Base-by-base conservation (phyloP, 2,113 vertebrate genomes). In the Neolamprologus fasciatus region DNA sequence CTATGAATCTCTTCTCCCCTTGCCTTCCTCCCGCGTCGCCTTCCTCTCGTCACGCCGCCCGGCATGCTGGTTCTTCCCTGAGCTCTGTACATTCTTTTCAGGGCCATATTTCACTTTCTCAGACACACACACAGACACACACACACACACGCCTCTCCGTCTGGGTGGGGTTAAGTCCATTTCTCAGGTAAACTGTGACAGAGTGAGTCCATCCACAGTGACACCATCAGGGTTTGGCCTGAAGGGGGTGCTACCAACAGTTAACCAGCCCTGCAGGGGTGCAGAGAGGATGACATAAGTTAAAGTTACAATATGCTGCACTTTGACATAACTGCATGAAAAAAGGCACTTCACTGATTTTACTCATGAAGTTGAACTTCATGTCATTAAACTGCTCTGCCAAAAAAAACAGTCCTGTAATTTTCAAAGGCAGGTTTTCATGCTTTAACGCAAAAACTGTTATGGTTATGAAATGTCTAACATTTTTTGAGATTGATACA, bases 251-350 rank as follows among this genome's bases (percentile, higher is more conserved):
- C 91, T 89, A 90, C 90, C 54, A 54, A 50, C 85, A 16, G 83
- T 93, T 96, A 96, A 91, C 96, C 96, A 94, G 96, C 95, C 89
- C 96, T 96, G 91, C 54, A 37, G 86, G 6, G 83, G 6, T 78
- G 35, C 23, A 93, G 53, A 90, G 35, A 57, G 61, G 28, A 79
- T 13, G 7, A 83, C 17, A 89, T 10, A 82, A 4, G 50, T 84
- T 19, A 58, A 31, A 58, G 35, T 45, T 47, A 71, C 9, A 42
- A 10, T 53, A 14, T 19, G 26, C 3, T 35, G 9, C n/a, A 55
- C 12, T 85, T 53, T 81, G 14, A 78, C 58, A 26, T 28, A 28
- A 47, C 6, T 28, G 40, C 37, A 81, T 31, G 16, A 78, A 76
- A 66, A 83, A 19, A 8, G 45, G 19, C 51, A 40, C 26, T 86